These are phyloP conservation scores for Oligia fasciuncula DNA, from an alignment of 2,888 invertebrate species.

Conservation along the genomic window DNA sequence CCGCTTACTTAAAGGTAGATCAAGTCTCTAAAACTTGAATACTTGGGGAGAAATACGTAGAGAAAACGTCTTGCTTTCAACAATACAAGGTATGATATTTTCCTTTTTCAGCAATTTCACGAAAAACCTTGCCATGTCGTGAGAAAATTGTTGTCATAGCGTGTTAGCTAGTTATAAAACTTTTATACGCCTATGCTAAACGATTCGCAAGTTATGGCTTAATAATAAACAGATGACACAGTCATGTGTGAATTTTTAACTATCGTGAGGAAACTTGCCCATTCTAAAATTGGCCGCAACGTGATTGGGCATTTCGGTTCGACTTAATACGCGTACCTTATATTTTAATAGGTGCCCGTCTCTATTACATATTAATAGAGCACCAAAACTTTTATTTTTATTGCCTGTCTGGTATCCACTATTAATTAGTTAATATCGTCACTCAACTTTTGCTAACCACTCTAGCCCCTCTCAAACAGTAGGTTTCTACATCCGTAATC, in stretches of 20 bases:
- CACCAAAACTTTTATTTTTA: neutral
- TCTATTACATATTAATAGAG: slow-evolving; percentile 13
- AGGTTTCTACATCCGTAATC: neutral
- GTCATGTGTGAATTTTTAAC: slow-evolving; percentile 48
- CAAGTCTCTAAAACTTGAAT: slow-evolving; percentile 44
- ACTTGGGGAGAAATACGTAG: slow-evolving; percentile 31
- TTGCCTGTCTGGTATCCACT: neutral
- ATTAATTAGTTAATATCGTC: slow-evolving; percentile 22
- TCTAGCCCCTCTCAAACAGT: neutral
- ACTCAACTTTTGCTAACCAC: slow-evolving; percentile 20
- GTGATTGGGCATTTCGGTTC: slow-evolving; percentile 40
- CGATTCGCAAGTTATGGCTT: slow-evolving; percentile 55
- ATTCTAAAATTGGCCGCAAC: slow-evolving; percentile 46
- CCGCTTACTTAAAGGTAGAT: slow-evolving; percentile 59
- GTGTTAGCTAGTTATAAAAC: slow-evolving; percentile 48
- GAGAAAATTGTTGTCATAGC: slow-evolving; percentile 36
- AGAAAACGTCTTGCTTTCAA: slow-evolving; percentile 40
- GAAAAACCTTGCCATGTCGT: slow-evolving; percentile 19
- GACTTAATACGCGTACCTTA: slow-evolving; percentile 23
- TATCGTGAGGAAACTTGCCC: slow-evolving; percentile 41
- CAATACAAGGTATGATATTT: slow-evolving; percentile 23
- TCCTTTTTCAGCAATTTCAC: slow-evolving; percentile 10
- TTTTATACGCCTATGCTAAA: slow-evolving; percentile 60
- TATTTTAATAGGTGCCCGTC: slow-evolving; percentile 15
- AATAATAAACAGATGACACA: slow-evolving; percentile 62